These are phyloP conservation scores for Drosophila bocki DNA, from an alignment of 1,140 invertebrate genomes.

Conservation along the genomic window DNA sequence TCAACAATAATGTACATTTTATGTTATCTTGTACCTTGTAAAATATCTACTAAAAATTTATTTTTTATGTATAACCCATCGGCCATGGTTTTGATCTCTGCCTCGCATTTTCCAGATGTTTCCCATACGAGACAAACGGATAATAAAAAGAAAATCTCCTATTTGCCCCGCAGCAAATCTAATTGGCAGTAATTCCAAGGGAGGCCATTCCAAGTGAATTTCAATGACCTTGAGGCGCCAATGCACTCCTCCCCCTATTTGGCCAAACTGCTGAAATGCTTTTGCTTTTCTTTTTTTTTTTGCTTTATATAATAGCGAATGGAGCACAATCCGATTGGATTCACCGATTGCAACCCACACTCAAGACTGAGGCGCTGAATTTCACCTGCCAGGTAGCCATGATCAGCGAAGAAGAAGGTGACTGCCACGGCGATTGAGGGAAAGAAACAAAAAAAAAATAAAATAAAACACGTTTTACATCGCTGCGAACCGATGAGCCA, in stretches of 20 bases:
- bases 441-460: slow-evolving; percentile 2
- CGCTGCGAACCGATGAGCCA: slow-evolving; percentile 54
- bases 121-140: slow-evolving; percentile 4
- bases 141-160: slow-evolving; percentile 23
- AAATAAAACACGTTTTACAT: slow-evolving; percentile 69
- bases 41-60: background rate
- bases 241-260: slow-evolving; percentile 46
- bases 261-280: slow-evolving; percentile 28
- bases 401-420: slow-evolving; percentile 46
- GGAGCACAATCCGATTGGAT: slow-evolving; percentile 37
- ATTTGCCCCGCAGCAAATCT: slow-evolving; percentile 12
- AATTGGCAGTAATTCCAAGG: slow-evolving; percentile 18
- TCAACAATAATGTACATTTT: background rate
- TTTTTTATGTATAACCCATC: background rate
- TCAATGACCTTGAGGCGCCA: slow-evolving; percentile 79
- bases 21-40: background rate
- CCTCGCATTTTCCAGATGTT: background rate
- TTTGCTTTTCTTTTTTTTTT: slow-evolving; percentile 16
- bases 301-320: slow-evolving; percentile 63
- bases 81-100: background rate
- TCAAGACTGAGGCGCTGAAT: slow-evolving; percentile 17
- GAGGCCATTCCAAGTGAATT: slow-evolving; percentile 39
- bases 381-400: slow-evolving; percentile 58
- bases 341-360: slow-evolving; percentile 51
- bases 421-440: slow-evolving; percentile 20